Evolutionary conservation across 2,888 invertebrate genomes (phyloP), one percentile per base, ranked within the genome.

Genomic region (Hanleya hanleyi): DNA sequence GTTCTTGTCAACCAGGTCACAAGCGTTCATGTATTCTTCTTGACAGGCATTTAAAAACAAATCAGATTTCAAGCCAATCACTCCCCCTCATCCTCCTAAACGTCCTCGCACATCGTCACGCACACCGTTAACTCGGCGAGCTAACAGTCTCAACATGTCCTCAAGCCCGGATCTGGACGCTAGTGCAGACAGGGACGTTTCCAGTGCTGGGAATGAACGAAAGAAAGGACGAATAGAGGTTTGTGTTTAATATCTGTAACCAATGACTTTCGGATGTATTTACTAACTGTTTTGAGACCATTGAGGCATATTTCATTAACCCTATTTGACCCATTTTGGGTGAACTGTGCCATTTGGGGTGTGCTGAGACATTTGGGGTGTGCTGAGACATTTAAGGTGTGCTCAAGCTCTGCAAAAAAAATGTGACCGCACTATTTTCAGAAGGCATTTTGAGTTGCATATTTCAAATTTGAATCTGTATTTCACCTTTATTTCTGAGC

Each of bases 21-120:
- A 26, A 22, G 32, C 7, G 35, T 33, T 33, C 32, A 57, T 29
- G 32, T 26, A 35, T 33, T 57, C 18, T 57, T 32, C 3, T 38
- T 49, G 29, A 18, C 47, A 49, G 33, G 67, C 49, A 41, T 32
- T 3, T 35, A 41, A 12, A 67, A 67, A 67, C 18, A 33, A 26
- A 18, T 29, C 15, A 47, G 67, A 49, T 47, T 67, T 12, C 74
- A 85, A 82, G 74, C 86, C 86, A 3, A 81, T 87, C 22, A 85
- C 86, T 0, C 85, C 86, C 12, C 85, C 85, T 15, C 85, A 86
- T 51, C 87, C 86, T 7, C 87, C 87, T 15, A 86, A 86, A 70
- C 78, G 84, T 32, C 86, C 86, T 6, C 74, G 86, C 32, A 83
- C 84, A n/a, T 77, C 81, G 6, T 33, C 61, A 0, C 70, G 84